Evolutionary conservation across 2,797 vertebrate species (phyloP), one percentile per base, ranked within the genome.

Genomic region (Miichthys miiuy): DNA sequence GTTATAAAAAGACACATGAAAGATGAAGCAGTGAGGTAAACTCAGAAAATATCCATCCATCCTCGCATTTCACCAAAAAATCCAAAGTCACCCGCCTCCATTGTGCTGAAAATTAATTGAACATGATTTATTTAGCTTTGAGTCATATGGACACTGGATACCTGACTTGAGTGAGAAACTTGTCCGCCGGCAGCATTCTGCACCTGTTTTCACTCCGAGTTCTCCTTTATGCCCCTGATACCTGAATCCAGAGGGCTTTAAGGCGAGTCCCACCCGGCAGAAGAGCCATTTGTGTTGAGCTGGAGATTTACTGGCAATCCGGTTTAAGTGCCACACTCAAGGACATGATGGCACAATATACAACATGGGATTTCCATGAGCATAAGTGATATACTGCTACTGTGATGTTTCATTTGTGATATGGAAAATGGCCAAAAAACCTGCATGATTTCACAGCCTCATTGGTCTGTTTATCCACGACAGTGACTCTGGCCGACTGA

Each of bases 261-360:
- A 68, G 79, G 18, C 27, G 11, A 18, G 20, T 75, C 83, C 83
- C 72, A 72, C 73, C 78, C 79, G 80, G 89, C 82, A 87, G 82
- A 70, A 80, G 74, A 83, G 82, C 77, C 75, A 75, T 88, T 84
- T 81, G 76, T 80, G 83, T 87, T 76, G 80, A 87, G 54, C 83
- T 52, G 80, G 62, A 91, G 88, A 93, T 93, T 92, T 91, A 90
- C 87, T 70, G 80, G 84, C 90, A 89, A 92, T 93, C 85, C 85
- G 77, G 69, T 73, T 85, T 82, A 87, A 93, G 88, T 87, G 86
- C 77, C 68, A 72, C 75, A 73, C 84, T 93, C 88, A 92, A 93
- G 91, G 91, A 74, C 90, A 90, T 60, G 78, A 80, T 77, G 78
- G 71, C 68, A 71, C 7, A 3, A 51, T 73, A 78, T 69, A 81